phyloP scores from a whole-genome alignment of 2,797 vertebrate genomes.

The Triplophysa yarkandensis region DNA sequence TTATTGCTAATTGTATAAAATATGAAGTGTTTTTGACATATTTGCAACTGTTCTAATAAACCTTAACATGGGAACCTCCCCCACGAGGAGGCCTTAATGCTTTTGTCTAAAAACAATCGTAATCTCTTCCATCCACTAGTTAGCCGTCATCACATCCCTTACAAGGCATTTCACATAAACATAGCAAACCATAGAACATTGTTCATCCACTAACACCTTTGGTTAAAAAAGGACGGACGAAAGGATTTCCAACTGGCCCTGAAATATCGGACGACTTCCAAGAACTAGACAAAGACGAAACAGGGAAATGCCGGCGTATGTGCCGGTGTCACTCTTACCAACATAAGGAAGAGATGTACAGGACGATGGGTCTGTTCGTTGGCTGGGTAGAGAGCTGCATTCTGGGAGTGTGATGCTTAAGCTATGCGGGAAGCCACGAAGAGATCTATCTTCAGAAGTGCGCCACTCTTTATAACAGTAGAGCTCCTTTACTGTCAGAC shows the following conservation, averaged over 20 bases:
- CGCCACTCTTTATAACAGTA: conserved; percentile 94
- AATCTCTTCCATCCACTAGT: conserved; percentile 18
- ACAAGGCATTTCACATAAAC: conserved; percentile 28
- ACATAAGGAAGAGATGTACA: conserved; percentile 87
- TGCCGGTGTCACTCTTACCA: conserved; percentile 75
- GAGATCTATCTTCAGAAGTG: conserved; percentile 76
- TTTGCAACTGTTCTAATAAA: neutral
- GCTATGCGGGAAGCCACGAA: conserved; percentile 66
- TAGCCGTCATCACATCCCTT: conserved; percentile 27
- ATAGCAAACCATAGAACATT: conserved; percentile 25
- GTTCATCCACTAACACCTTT: conserved; percentile 15
- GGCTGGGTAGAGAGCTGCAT: conserved; percentile 87
- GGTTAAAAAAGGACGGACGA: conserved; percentile 1
- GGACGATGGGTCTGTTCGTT: conserved; percentile 72
- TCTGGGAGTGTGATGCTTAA: conserved; percentile 76
- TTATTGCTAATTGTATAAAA: neutral
- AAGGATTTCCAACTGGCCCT: conserved; percentile 3
- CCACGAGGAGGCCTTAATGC: conserved; percentile 12
- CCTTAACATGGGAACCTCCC: neutral
- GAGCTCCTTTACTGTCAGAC: conserved; percentile 91
- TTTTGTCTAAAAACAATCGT: conserved; percentile 20
- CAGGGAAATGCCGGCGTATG: neutral
- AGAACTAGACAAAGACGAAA: conserved; percentile 4
- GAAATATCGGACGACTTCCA: conserved; percentile 18
- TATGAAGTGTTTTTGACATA: neutral